Conservation (phyloP, 1,140 invertebrate species). For the Palaemon carinicauda region DNA sequence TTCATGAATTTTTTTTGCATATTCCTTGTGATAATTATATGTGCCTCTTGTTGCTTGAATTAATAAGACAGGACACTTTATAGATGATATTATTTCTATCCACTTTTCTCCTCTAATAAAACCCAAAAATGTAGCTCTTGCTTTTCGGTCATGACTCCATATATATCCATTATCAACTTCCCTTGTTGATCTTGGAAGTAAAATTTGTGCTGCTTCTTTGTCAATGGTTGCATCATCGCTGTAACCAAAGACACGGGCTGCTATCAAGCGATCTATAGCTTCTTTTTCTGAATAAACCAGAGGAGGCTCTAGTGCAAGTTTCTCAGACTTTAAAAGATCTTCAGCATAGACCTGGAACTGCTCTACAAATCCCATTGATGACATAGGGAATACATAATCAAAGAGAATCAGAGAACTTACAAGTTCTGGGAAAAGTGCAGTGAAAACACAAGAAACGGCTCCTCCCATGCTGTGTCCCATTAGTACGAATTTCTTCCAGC, state of each 20-base stretch:
- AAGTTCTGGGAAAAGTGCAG: neutral
- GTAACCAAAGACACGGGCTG: neutral
- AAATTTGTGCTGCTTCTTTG: neutral
- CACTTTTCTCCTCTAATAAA: neutral
- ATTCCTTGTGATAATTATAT: neutral
- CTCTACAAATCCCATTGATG: neutral
- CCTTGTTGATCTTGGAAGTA: neutral
- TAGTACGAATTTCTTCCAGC: too few species aligned
- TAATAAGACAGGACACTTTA: neutral
- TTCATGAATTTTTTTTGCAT: neutral
- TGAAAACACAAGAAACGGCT: neutral
- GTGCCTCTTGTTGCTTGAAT: neutral
- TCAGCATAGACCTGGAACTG: neutral
- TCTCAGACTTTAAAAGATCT: neutral
- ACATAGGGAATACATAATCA: neutral
- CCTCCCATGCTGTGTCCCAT: neutral
- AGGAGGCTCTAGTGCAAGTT: neutral
- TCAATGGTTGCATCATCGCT: neutral
- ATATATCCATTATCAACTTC: neutral
- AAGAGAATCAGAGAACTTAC: neutral
- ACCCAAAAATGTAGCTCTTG: neutral
- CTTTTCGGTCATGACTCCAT: neutral
- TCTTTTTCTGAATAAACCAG: neutral
- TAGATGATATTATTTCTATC: neutral
- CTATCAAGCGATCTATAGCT: neutral